Evolutionary conservation across 2,888 invertebrate genomes (phyloP), one percentile per base, ranked within the genome.

Genomic region (Ligdia adustata): DNA sequence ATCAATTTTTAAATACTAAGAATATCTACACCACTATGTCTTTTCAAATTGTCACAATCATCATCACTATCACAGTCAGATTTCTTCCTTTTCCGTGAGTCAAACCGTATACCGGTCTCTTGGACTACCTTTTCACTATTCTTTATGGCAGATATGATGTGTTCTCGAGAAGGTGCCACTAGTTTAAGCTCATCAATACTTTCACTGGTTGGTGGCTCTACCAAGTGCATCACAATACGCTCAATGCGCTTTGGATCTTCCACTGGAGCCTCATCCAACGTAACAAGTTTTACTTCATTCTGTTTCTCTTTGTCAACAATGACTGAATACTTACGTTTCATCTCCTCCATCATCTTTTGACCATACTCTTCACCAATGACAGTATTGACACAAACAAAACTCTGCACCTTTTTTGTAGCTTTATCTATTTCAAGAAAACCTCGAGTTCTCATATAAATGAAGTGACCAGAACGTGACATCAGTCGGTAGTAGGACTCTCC

Each of bases 401-500:
- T 96, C 70, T 94, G 95, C 14, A 96, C 95, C 44, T 93, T 93
- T 60, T 96, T 95, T 3, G 94, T 93, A 33, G 89, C 89, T 69
- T 92, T 93, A 69, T 96, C 95, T 57, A 95, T 94, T 83, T 97
- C 97, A 39, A 97, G 91, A 69, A 93, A 97, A 5, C 97, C 97
- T 60, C 94, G 92, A 0, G 97, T 96, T 69, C 94, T 92, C 76
- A 97, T 92, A 69, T 95, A 97, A 61, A 97, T 95, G 66, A 95
- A 96, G 66, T 94, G 92, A n/a, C 96, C 96, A 41, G 94, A 95
- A 56, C 95, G 93, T 6, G 95, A 93, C 69, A 94, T 92, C 12
- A 98, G 86, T 31, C 97, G 92, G 72, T 97, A 97, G 62, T 96
- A 96, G n/a, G 97, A 96, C 63, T 94, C 93, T 5, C 97, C 97